Evolutionary conservation across 2,797 vertebrate species (phyloP).

Genomic region (Sebastes alutus): DNA sequence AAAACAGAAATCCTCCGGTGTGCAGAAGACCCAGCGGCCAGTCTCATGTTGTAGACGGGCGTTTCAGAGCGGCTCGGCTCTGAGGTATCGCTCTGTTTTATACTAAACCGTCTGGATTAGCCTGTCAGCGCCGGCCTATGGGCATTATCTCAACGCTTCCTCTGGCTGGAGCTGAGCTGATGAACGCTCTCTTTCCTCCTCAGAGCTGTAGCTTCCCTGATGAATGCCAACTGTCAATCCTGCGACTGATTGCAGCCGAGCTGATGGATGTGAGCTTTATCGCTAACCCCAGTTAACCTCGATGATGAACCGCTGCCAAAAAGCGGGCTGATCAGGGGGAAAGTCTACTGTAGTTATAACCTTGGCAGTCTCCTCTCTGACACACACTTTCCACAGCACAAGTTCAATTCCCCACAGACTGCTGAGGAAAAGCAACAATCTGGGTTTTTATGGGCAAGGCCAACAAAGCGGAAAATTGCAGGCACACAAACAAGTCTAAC

Average conservation of each 20-base stretch:
- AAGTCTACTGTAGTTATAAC: conserved; percentile 14
- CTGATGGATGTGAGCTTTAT: conserved; percentile 30
- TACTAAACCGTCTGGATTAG: conserved; percentile 50
- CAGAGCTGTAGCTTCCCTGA: conserved; percentile 1
- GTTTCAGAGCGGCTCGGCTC: conserved; percentile 19
- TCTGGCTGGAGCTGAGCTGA: conserved; percentile 32
- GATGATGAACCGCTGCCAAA: conserved; percentile 27
- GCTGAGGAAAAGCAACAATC: neutral
- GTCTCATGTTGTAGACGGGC: conserved; percentile 11
- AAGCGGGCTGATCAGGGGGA: conserved; percentile 24
- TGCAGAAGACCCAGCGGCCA: conserved; percentile 14
- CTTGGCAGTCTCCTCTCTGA: neutral
- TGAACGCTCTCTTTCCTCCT: conserved; percentile 11
- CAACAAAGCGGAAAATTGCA: neutral
- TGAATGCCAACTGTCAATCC: conserved; percentile 45
- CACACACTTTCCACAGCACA: neutral
- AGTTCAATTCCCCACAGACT: neutral
- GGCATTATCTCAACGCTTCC: conserved; percentile 20
- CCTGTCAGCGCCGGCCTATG: conserved; percentile 1
- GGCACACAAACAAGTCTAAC: neutral
- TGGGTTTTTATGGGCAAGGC: neutral
- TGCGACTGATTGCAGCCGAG: conserved; percentile 3
- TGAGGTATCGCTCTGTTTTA: conserved; percentile 22
- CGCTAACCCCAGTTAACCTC: conserved; percentile 36
- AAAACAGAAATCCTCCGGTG: conserved; percentile 34